A percentile compares a stretch with the other conserved stretches of the same genome.
Evolutionary conservation across 2,888 invertebrate genomes (phyloP).

Genomic region (Dichetophora obliterata): DNA sequence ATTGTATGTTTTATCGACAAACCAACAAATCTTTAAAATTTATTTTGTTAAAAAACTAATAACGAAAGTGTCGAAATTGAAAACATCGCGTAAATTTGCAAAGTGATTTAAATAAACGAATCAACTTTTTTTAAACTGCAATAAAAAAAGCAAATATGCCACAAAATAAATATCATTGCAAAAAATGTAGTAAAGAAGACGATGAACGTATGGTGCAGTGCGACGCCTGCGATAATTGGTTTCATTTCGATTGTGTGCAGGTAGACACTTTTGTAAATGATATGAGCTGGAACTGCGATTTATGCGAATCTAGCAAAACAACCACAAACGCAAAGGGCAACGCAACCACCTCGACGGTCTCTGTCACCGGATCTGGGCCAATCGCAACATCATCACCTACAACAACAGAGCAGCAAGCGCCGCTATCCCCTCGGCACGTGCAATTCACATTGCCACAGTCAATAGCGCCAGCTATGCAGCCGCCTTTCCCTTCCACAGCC

Average conservation of each 20-base stretch:
- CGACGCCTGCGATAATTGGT: too few species aligned
- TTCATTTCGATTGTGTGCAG: too few species aligned
- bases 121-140: slow-evolving; percentile 19
- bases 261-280: not conserved
- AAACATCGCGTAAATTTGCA: too few species aligned
- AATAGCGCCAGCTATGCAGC: not conserved
- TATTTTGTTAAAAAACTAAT: too few species aligned
- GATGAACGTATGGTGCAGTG: slow-evolving; percentile 35
- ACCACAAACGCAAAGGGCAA: not conserved
- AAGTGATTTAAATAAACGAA: slow-evolving; percentile 3
- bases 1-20: too few species aligned
- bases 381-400: not conserved
- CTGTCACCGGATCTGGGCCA: slow-evolving; percentile 6
- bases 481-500: not conserved
- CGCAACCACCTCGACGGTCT: too few species aligned
- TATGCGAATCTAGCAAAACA: not conserved
- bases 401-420: not conserved
- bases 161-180: not conserved
- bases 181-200: slow-evolving; percentile 4
- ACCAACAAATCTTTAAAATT: too few species aligned
- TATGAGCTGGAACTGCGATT: slow-evolving; percentile 20
- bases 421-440: not conserved
- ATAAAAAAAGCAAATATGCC: not conserved
- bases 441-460: not conserved
- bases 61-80: too few species aligned